Evolutionary conservation across 2,797 vertebrate species (phyloP).

Genomic region (Anguilla megastoma): DNA sequence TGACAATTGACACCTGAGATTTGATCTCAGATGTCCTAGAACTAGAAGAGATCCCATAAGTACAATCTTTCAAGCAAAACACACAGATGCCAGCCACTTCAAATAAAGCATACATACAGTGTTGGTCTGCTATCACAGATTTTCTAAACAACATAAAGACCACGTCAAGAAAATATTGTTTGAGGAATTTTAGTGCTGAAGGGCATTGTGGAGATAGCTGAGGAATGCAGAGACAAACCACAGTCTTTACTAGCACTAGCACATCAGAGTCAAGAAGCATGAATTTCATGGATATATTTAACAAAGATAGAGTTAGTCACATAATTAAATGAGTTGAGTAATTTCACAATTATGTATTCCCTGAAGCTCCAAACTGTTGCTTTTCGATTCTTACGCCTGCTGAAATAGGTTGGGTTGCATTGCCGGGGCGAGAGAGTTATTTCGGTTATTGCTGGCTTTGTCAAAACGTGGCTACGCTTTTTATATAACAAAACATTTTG

Average conservation of each 20-base stretch:
- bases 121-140: background rate
- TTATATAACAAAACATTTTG: constrained; percentile 16
- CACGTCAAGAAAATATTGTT: background rate
- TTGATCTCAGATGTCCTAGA: background rate
- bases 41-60: background rate
- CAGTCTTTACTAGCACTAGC: background rate
- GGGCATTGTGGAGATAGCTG: background rate
- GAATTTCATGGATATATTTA: background rate
- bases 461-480: constrained; percentile 5
- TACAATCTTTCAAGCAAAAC: background rate
- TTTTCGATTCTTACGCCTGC: background rate
- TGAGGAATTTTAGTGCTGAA: background rate
- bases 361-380: background rate
- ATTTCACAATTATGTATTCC: background rate
- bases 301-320: background rate
- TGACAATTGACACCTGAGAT: background rate
- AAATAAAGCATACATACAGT: background rate
- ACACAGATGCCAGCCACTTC: background rate
- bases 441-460: constrained; percentile 5
- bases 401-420: background rate
- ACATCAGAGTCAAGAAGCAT: background rate
- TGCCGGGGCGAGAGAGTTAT: background rate
- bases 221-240: background rate
- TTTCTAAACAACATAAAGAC: background rate
- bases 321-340: background rate